Percentiles rank a stretch among this genome's conserved stretches.
Conservation (phyloP, 1,140 invertebrate species). For the Tribolium castaneum region DNA sequence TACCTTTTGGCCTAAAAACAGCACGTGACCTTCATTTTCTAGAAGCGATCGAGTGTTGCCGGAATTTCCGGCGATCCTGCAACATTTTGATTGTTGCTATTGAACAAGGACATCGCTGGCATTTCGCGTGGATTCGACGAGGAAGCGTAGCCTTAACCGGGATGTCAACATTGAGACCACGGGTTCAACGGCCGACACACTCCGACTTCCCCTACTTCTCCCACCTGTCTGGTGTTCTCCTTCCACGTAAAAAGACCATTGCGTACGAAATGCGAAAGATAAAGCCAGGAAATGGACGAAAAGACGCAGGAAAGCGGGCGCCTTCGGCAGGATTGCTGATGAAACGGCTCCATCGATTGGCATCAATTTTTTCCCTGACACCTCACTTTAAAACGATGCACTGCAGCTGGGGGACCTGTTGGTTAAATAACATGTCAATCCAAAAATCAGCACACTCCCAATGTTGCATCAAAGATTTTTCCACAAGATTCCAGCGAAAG, state of each 20-base stretch:
- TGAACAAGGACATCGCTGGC: background rate
- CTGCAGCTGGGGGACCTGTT: too few species aligned
- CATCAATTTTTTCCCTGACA: too few species aligned
- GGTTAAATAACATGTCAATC: too few species aligned
- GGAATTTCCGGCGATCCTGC: background rate
- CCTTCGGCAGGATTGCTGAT: background rate
- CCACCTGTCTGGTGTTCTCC: constrained; percentile 53
- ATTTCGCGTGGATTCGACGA: constrained; percentile 36
- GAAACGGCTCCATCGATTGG: too few species aligned
- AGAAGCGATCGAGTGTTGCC: background rate
- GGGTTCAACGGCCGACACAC: constrained; percentile 58
- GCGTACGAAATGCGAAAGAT: constrained; percentile 23
- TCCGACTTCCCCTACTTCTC: constrained; percentile 56
- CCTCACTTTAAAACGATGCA: too few species aligned
- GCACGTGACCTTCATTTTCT: constrained; percentile 47
- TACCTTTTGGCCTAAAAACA: constrained; percentile 54
- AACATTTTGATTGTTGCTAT: background rate
- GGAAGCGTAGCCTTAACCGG: constrained; percentile 51
- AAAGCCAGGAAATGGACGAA: background rate
- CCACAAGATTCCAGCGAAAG: too few species aligned
- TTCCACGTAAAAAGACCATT: constrained; percentile 39
- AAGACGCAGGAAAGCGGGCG: background rate
- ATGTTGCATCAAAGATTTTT: too few species aligned
- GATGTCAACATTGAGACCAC: constrained; percentile 59
- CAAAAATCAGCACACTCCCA: too few species aligned